Evolutionary conservation across 2,888 invertebrate genomes (phyloP), one percentile per base, ranked within the genome.

Genomic region (Lithophane socia): DNA sequence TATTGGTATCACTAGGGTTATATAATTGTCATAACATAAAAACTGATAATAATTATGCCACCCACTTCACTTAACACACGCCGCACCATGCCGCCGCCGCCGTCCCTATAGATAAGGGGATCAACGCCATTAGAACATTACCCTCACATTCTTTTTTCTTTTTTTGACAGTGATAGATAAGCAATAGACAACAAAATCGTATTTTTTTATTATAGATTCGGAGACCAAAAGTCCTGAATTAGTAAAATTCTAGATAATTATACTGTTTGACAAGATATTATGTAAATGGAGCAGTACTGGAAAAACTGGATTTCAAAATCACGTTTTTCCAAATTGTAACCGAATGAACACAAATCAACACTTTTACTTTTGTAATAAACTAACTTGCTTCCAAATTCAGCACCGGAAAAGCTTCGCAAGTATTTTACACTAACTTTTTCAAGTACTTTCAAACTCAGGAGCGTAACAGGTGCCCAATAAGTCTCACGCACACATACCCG

Each of bases 381-480:
- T 47, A 16, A 82, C 24, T 71, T 70, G 37, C 16, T 70, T 65
- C 37, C 24, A 81, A 75, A 63, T 75, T 61, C 44, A 73, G n/a
- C 21, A 56, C 67, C 63, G 70, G 52, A 66, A 69, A 71, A 56
- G 12, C 42, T 49, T 73, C 54, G 10, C 10, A 61, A 73, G 65
- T 64, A 54, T 52, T 77, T 71, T 37, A 65, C 66, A 63, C 76
- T 21, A 76, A 80, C 80, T 75, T 85, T 81, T 82, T 78, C 69
- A 82, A 82, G 74, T 69, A 73, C 72, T 65, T 68, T 65, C 61
- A 60, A n/a, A 64, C 54, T 64, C 29, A 18, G 52, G 69, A 67
- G 56, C 60, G 68, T 72, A 80, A 92, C 92, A 93, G 92, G 91
- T 93, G 90, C 87, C 81, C 83, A 85, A 84, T 86, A 87, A 84